Percentiles rank a stretch among this genome's conserved stretches.
These are phyloP conservation scores for Spea hammondii DNA, from an alignment of 2,797 vertebrate species.

Conservation along the genomic window DNA sequence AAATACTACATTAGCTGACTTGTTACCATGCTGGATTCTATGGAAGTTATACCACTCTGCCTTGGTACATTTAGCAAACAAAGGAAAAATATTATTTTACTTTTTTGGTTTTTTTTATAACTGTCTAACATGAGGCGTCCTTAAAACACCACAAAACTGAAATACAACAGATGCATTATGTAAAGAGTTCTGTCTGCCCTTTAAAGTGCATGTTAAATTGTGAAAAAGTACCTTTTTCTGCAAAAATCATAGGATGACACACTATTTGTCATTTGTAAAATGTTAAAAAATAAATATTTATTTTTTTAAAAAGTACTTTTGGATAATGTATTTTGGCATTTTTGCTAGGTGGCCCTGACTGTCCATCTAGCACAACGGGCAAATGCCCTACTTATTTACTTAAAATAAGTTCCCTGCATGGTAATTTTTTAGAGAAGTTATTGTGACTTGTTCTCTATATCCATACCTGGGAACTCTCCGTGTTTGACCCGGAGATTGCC, in stretches of 20 bases:
- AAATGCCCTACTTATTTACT: too few relatives aligned
- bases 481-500: too few relatives aligned
- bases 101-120: not conserved
- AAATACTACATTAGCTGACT: conserved; percentile 31
- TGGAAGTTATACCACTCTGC: conserved; percentile 21
- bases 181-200: not conserved
- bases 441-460: too few relatives aligned
- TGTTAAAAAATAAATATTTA: too few relatives aligned
- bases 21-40: conserved; percentile 11
- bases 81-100: conserved; percentile 23
- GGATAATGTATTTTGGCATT: too few relatives aligned
- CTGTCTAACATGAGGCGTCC: not conserved
- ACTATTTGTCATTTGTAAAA: too few relatives aligned
- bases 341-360: too few relatives aligned
- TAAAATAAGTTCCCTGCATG: too few relatives aligned
- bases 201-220: not conserved
- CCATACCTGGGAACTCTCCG: too few relatives aligned
- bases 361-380: too few relatives aligned
- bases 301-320: too few relatives aligned
- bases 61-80: conserved; percentile 45
- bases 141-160: conserved; percentile 1
- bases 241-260: not conserved
- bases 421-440: too few relatives aligned
- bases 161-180: not conserved
- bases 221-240: not conserved